These are phyloP conservation scores for Scomber japonicus DNA, from an alignment of 2,113 vertebrate species.

Conservation along the genomic window DNA sequence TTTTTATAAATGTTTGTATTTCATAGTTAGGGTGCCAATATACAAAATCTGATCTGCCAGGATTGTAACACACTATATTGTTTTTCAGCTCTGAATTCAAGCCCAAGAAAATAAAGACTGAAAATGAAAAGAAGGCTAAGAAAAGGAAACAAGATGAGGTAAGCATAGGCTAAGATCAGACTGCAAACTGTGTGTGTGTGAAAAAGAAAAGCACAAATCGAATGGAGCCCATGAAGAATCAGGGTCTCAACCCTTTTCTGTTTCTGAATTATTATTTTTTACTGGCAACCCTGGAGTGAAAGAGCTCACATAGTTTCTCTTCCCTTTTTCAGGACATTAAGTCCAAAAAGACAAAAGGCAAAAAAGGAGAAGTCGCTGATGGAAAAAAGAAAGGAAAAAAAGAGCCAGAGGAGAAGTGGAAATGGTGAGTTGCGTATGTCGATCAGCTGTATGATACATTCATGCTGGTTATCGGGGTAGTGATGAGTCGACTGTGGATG, in stretches of 20 bases:
- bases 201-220: neutral
- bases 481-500: neutral
- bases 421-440: constrained; percentile 89
- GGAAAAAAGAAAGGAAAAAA: constrained; percentile 96
- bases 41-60: neutral
- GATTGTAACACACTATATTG: constrained; percentile 1
- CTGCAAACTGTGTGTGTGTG: neutral
- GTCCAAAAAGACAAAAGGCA: constrained; percentile 93
- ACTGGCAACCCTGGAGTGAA: neutral
- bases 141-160: constrained; percentile 91
- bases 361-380: constrained; percentile 87
- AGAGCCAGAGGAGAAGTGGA: constrained; percentile 98
- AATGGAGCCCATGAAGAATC: neutral
- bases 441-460: neutral
- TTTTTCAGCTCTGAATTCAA: constrained; percentile 91
- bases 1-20: neutral
- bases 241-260: neutral
- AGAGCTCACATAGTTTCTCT: constrained; percentile 33
- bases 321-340: constrained; percentile 85
- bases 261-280: neutral
- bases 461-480: neutral
- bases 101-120: constrained; percentile 97
- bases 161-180: constrained; percentile 1
- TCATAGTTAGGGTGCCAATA: neutral
- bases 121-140: constrained; percentile 95